A percentile compares a stretch with the other conserved stretches of the same genome.
Evolutionary conservation across 2,888 invertebrate genomes (phyloP).

Genomic region (Phrixothrix hirtus): DNA sequence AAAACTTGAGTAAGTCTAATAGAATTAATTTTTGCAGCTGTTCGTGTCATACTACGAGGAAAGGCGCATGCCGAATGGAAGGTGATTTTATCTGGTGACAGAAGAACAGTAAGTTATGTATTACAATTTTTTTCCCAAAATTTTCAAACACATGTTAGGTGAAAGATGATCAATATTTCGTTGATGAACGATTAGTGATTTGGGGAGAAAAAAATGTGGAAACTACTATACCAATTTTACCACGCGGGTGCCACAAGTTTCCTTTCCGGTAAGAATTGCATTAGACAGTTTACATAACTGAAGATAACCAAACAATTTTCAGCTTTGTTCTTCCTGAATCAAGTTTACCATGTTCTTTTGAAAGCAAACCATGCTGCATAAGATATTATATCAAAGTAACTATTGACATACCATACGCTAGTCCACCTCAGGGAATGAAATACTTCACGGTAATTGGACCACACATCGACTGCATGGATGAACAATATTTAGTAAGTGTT

Average conservation of each 20-base stretch:
- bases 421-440: slow-evolving; percentile 77
- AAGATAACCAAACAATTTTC: too few relatives aligned
- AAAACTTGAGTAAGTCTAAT: too few relatives aligned
- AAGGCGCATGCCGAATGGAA: slow-evolving; percentile 80
- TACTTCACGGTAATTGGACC: slow-evolving; percentile 80
- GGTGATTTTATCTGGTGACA: slow-evolving; percentile 72
- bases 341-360: slow-evolving; percentile 75
- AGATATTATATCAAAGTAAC: slow-evolving; percentile 74
- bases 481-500: slow-evolving; percentile 69
- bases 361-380: slow-evolving; percentile 73
- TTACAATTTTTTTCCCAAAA: not conserved
- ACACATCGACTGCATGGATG: slow-evolving; percentile 80
- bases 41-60: slow-evolving; percentile 71
- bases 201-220: slow-evolving; percentile 73
- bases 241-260: slow-evolving; percentile 71
- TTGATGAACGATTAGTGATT: slow-evolving; percentile 71
- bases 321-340: slow-evolving; percentile 73
- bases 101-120: slow-evolving; percentile 61
- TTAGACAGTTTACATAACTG: too few relatives aligned
- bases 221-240: slow-evolving; percentile 68
- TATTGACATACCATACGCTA: slow-evolving; percentile 77
- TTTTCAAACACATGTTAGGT: slow-evolving; percentile 41
- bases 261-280: slow-evolving; percentile 62
- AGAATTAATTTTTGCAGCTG: slow-evolving; percentile 60
- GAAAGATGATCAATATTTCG: slow-evolving; percentile 76